A percentile compares a stretch with the other conserved stretches of the same genome.
phyloP scores from a whole-genome alignment of 2,888 invertebrate species.

The Troglohyphantes excavatus region DNA sequence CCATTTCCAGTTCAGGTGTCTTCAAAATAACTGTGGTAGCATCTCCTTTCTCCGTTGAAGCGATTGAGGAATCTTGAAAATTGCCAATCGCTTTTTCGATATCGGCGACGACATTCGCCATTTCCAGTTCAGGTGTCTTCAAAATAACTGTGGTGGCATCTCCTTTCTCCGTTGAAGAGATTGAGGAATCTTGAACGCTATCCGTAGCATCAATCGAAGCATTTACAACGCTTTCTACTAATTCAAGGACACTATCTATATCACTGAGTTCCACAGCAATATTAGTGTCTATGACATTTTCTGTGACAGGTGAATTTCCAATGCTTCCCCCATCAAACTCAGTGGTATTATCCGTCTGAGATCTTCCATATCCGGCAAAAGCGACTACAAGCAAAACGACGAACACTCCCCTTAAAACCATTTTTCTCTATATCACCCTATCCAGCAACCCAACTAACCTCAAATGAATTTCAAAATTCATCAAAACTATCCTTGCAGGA shows the following conservation, averaged over 20 bases:
- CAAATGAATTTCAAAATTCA: constrained; percentile 9
- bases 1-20: background rate
- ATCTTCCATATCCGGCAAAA: background rate
- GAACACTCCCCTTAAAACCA: background rate
- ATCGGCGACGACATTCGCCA: background rate
- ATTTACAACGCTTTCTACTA: too few relatives aligned
- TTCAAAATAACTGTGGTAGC: background rate
- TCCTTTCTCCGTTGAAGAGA: background rate
- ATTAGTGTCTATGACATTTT: background rate
- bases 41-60: background rate
- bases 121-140: background rate
- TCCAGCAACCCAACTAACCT: background rate
- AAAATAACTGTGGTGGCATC: too few relatives aligned
- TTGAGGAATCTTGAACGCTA: background rate
- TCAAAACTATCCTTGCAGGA: constrained; percentile 3
- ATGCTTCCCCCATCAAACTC: background rate
- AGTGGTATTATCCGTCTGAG: background rate
- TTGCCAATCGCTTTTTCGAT: background rate
- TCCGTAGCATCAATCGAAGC: too few relatives aligned
- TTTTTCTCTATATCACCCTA: background rate
- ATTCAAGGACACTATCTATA: too few relatives aligned
- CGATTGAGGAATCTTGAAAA: background rate
- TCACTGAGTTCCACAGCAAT: too few relatives aligned
- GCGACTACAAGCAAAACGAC: background rate
- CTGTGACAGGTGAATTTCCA: background rate